These are phyloP conservation scores for Brevipalpus yothersi DNA, from an alignment of 1,140 invertebrate species.

Conservation along the genomic window DNA sequence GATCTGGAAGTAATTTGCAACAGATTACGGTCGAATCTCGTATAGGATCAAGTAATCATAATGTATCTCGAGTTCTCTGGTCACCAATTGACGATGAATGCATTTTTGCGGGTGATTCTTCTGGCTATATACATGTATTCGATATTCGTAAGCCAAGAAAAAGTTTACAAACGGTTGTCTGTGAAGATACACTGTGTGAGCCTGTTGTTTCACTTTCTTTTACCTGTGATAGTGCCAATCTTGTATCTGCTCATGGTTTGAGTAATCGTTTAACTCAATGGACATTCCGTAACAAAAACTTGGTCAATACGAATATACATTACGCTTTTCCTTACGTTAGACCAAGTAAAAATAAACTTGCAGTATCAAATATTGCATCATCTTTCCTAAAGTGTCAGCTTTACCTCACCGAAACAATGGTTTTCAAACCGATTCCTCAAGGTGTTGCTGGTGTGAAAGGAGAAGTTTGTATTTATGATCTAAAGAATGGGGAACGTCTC, in stretches of 20 bases:
- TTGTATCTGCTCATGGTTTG: not conserved
- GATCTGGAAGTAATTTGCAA: not conserved
- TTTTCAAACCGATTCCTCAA: slow-evolving; percentile 1
- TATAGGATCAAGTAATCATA: not conserved
- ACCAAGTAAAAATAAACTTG: not conserved
- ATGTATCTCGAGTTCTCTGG: slow-evolving; percentile 1
- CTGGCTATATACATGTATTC: slow-evolving; percentile 1
- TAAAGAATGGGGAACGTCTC: not conserved
- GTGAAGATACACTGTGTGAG: not conserved
- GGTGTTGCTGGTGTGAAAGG: not conserved
- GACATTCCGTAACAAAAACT: not conserved
- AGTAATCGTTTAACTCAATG: not conserved
- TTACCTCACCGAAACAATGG: not conserved
- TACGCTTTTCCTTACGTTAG: not conserved
- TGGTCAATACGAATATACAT: not conserved
- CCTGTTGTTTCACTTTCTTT: not conserved
- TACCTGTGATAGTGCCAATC: not conserved
- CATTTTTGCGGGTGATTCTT: slow-evolving; percentile 2
- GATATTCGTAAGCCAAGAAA: not conserved
- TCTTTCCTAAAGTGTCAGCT: slow-evolving; percentile 1
- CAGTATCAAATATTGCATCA: not conserved
- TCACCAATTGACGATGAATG: slow-evolving; percentile 3
- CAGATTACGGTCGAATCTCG: not conserved
- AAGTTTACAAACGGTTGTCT: not conserved
- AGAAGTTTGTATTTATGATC: not conserved